Evolutionary conservation across 2,113 vertebrate genomes (phyloP).

Genomic region (Scalopus aquaticus): DNA sequence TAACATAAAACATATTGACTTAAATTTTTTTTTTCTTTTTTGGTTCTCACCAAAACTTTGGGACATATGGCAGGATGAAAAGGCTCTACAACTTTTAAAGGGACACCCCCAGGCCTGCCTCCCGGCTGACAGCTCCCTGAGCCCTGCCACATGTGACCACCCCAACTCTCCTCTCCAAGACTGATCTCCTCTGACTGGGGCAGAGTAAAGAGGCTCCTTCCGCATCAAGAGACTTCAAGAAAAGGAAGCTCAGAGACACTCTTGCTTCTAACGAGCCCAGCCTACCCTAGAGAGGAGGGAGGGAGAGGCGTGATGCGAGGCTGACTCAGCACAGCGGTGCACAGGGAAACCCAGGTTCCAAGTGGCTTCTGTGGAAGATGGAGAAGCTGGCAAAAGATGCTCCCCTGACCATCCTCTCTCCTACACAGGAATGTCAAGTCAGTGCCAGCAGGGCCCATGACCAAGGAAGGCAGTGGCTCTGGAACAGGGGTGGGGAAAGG

Average conservation of each 20-base stretch:
- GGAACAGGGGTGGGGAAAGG: fast-evolving
- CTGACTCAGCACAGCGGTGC: neutral
- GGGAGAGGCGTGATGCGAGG: neutral
- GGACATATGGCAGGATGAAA: neutral
- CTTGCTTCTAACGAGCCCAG: neutral
- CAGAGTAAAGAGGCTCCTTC: neutral
- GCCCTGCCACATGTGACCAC: neutral
- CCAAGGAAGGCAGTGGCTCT: neutral
- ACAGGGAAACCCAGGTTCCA: neutral
- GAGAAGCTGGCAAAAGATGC: neutral
- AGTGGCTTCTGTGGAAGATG: neutral
- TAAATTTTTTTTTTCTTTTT: neutral
- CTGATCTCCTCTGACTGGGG: neutral
- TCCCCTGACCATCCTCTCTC: neutral
- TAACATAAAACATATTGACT: neutral
- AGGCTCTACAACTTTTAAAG: neutral
- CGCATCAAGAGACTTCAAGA: neutral
- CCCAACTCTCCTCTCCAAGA: neutral
- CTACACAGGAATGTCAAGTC: neutral
- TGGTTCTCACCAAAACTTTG: neutral
- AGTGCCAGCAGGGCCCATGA: neutral
- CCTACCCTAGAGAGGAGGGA: neutral
- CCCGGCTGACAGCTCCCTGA: neutral
- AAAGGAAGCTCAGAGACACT: neutral
- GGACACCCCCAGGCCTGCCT: neutral